Percentiles rank a stretch among this genome's conserved stretches.
phyloP scores from a whole-genome alignment of 1,140 invertebrate genomes.

The Sarcophaga bullata region DNA sequence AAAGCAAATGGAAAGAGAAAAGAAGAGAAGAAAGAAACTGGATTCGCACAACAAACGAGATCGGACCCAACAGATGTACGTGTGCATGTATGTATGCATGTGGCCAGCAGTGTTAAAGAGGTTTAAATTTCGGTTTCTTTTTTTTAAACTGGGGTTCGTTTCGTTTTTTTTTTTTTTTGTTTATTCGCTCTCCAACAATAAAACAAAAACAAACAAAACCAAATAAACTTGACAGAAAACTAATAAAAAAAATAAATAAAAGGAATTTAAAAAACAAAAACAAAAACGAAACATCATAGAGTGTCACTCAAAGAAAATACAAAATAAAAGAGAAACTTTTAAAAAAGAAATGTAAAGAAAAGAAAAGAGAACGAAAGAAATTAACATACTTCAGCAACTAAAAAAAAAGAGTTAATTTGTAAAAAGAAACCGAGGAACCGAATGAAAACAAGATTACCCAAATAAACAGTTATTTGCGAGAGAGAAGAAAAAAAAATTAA shows the following conservation, averaged over 20 bases:
- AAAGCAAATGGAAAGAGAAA: conserved; percentile 5
- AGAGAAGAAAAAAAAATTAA: too few species aligned
- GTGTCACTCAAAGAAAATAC: neutral
- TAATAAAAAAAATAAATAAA: neutral
- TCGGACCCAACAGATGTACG: neutral
- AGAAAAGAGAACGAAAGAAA: too few species aligned
- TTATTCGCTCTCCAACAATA: neutral
- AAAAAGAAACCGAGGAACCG: neutral
- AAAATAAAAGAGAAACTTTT: neutral
- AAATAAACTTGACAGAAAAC: too few species aligned
- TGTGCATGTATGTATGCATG: neutral
- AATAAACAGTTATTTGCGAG: conserved; percentile 19
- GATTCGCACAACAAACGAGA: neutral
- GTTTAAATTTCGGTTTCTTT: neutral
- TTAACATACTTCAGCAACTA: neutral
- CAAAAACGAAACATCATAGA: neutral
- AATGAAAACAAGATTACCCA: conserved; percentile 15
- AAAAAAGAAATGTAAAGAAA: neutral
- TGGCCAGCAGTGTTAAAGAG: neutral
- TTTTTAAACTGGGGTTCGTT: too few species aligned
- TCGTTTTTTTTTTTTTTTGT: too few species aligned
- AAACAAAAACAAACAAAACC: conserved; percentile 19
- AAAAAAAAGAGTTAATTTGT: neutral
- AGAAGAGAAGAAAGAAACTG: neutral
- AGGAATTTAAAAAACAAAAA: too few species aligned